Percentiles rank a stretch among this genome's conserved stretches.
Evolutionary conservation across 2,888 invertebrate genomes (phyloP).

Genomic region (Nomada ruficornis): DNA sequence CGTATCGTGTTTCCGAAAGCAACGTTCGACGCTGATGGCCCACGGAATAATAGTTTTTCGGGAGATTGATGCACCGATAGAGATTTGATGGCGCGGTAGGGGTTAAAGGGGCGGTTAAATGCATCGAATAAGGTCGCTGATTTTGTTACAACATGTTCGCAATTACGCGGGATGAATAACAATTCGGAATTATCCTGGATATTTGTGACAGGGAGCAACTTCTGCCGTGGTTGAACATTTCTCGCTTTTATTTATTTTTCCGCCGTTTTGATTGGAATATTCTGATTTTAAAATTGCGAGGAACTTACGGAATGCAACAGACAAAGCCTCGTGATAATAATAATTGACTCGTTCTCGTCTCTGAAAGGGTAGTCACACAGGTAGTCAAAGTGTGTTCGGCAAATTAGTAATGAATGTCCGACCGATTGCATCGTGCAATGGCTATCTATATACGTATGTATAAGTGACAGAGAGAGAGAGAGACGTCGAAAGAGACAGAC

Average conservation of each 20-base stretch:
- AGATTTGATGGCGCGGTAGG: not conserved
- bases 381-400: not conserved
- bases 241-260: not conserved
- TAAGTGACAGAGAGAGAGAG: no score
- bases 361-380: not conserved
- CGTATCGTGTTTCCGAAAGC: slow-evolving; percentile 29
- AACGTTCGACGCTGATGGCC: not conserved
- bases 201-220: no score
- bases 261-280: no score
- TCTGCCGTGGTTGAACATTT: not conserved
- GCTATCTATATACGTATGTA: no score
- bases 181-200: not conserved
- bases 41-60: slow-evolving; percentile 25
- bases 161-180: not conserved
- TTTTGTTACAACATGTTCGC: not conserved
- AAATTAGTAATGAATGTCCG: not conserved
- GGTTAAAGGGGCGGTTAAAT: slow-evolving; percentile 9
- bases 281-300: no score
- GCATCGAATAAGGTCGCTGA: not conserved
- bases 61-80: slow-evolving; percentile 1
- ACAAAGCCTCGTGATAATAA: no score
- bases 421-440: not conserved
- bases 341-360: no score
- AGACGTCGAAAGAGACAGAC: not conserved
- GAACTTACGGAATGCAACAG: no score